Evolutionary conservation across 2,113 vertebrate genomes (phyloP).

Genomic region (Oryctolagus cuniculus): mOryCun1.1 NC_091439.1:90346501-90347000

Average conservation of each 20-base stretch:
- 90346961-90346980: too few relatives aligned
- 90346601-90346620: neutral
- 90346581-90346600: fast-evolving
- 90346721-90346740: neutral
- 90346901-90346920: too few relatives aligned
- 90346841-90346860: neutral
- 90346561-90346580: neutral
- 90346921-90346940: too few relatives aligned
- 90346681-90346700: fast-evolving
- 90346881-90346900: neutral
- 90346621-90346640: neutral
- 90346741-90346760: neutral
- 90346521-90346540: too few relatives aligned
- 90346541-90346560: too few relatives aligned
- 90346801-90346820: neutral
- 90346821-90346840: neutral
- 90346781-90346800: neutral
- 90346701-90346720: fast-evolving
- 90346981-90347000: fast-evolving
- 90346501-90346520: too few relatives aligned
- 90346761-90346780: neutral
- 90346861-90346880: too few relatives aligned
- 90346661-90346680: fast-evolving
- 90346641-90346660: neutral
- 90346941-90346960: fast-evolving